Evolutionary conservation across 2,797 vertebrate species (phyloP).

Genomic region (Poliocrania exsul): DNA sequence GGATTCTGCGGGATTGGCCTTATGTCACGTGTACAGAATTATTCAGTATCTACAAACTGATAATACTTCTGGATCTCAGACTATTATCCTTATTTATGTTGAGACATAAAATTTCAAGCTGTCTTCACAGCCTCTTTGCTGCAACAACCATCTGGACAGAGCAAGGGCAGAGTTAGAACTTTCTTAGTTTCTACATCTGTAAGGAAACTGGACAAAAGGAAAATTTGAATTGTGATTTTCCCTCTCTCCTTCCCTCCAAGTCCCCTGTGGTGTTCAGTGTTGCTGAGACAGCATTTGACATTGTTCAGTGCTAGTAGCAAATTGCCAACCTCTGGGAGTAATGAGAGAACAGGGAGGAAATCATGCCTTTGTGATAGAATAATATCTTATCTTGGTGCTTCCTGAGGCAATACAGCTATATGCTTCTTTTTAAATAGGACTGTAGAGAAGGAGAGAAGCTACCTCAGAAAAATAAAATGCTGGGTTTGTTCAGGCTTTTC

Average conservation of each 20-base stretch:
- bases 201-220: neutral
- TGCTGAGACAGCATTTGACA: slow-evolving; percentile 30
- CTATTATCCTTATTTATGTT: neutral
- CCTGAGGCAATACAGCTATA: neutral
- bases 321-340: neutral
- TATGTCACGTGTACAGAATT: neutral
- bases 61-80: neutral
- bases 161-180: neutral
- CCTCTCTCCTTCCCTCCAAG: neutral
- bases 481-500: neutral
- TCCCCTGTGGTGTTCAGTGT: neutral
- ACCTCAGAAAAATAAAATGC: neutral
- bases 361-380: neutral
- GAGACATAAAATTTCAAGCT: neutral
- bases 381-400: neutral
- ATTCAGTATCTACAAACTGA: neutral
- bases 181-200: neutral
- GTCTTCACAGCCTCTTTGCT: neutral
- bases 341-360: neutral
- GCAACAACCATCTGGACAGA: neutral
- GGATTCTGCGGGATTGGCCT: neutral
- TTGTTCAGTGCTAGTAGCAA: neutral
- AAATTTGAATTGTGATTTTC: neutral
- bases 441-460: neutral
- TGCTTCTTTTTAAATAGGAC: neutral